Percentiles rank a stretch among this genome's conserved stretches.
Conservation (phyloP, 92 coral and sea anemone genomes). For the Porites evermanni region DNA sequence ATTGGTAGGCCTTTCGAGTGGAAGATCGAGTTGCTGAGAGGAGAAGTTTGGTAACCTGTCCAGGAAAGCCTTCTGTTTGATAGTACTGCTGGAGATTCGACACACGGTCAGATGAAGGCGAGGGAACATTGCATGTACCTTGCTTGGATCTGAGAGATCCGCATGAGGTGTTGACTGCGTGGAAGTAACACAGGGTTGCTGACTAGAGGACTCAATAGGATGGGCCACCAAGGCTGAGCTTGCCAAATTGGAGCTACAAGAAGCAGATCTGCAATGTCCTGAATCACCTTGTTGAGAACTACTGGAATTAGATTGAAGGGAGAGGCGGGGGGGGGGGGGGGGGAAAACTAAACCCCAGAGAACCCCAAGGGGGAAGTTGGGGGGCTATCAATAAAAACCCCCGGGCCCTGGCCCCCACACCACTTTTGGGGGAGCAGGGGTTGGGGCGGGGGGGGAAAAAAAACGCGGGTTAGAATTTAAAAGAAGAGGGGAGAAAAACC, state of each 20-base stretch:
- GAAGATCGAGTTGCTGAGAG: constrained; percentile 65
- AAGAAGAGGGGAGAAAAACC: too few relatives aligned
- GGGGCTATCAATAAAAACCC: too few relatives aligned
- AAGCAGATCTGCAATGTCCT: constrained; percentile 47
- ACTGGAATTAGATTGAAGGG: constrained; percentile 63
- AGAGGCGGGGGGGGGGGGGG: constrained; percentile 4
- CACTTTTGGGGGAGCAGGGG: too few relatives aligned
- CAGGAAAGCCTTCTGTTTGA: constrained; percentile 60
- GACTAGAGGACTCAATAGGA: constrained; percentile 29
- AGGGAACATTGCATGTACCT: constrained; percentile 62
- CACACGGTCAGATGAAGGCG: constrained; percentile 61
- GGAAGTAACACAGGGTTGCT: constrained; percentile 53
- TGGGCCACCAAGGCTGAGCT: constrained; percentile 73
- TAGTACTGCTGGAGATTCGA: constrained; percentile 50
- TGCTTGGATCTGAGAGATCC: constrained; percentile 44
- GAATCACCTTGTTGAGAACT: constrained; percentile 42
- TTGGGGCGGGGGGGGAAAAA: too few relatives aligned
- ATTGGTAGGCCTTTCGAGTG: constrained; percentile 62
- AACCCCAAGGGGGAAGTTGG: too few relatives aligned
- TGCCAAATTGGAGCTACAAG: constrained; percentile 67
- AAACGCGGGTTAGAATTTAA: too few relatives aligned
- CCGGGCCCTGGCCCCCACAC: too few relatives aligned
- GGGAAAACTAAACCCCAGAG: too few relatives aligned
- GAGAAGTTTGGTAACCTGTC: constrained; percentile 60
- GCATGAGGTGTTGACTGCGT: constrained; percentile 47